Evolutionary conservation across 1,140 invertebrate genomes (phyloP).

Genomic region (Drosophila truncata): DNA sequence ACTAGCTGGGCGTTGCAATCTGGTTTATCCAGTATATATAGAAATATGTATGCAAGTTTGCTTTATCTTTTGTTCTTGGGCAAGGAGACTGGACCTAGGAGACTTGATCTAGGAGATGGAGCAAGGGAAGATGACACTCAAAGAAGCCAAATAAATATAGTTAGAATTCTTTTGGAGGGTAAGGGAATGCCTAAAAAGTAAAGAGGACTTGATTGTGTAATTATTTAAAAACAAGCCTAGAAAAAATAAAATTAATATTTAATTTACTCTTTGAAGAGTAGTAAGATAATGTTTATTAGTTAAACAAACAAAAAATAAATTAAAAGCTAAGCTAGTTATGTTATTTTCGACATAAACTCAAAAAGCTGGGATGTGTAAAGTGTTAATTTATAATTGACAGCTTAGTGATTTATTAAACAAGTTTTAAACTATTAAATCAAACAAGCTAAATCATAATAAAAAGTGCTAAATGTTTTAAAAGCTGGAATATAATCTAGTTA

Average conservation of each 20-base stretch:
- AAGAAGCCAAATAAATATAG: no score
- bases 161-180: neutral
- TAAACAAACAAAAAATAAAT: no score
- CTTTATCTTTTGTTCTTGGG: neutral
- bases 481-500: neutral
- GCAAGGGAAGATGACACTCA: neutral
- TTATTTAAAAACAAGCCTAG: neutral
- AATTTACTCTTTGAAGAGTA: neutral
- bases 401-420: neutral
- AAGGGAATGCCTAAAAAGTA: no score
- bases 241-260: neutral
- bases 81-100: neutral
- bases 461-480: no score
- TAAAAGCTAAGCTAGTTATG: no score
- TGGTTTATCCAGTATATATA: slow-evolving; percentile 59
- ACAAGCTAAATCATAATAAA: neutral
- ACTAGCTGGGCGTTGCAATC: slow-evolving; percentile 57
- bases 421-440: neutral
- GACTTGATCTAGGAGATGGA: slow-evolving; percentile 5
- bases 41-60: slow-evolving; percentile 21
- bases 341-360: neutral
- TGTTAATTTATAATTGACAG: slow-evolving; percentile 1
- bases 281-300: no score
- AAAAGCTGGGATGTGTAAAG: no score
- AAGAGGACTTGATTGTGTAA: neutral